Evolutionary conservation across 1,140 invertebrate genomes (phyloP).

Genomic region (Episyrphus balteatus): DNA sequence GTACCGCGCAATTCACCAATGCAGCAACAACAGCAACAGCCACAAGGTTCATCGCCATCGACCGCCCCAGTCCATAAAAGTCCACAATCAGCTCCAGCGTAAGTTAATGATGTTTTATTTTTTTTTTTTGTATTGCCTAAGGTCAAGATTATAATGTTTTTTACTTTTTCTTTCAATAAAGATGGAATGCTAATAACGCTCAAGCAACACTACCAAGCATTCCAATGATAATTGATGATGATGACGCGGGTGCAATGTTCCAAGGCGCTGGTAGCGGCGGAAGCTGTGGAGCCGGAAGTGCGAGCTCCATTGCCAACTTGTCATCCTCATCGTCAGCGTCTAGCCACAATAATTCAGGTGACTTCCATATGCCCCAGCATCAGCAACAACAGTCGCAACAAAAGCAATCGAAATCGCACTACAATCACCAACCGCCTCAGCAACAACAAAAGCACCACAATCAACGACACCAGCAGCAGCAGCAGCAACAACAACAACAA

Average conservation of each 20-base stretch:
- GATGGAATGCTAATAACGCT: slow-evolving; percentile 45
- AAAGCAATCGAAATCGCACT: slow-evolving; percentile 17
- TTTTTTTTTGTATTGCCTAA: neutral
- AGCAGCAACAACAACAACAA: slow-evolving; percentile 11
- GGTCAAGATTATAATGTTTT: neutral
- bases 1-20: slow-evolving; percentile 34
- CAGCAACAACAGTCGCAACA: slow-evolving; percentile 12
- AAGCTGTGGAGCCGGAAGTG: slow-evolving; percentile 1
- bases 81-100: slow-evolving; percentile 35
- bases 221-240: slow-evolving; percentile 63
- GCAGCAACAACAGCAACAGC: slow-evolving; percentile 10
- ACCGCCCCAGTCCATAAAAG: slow-evolving; percentile 23
- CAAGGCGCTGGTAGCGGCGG: neutral
- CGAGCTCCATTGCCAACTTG: slow-evolving; percentile 19
- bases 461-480: slow-evolving; percentile 7
- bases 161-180: slow-evolving; percentile 25
- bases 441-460: slow-evolving; percentile 10
- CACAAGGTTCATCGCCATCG: slow-evolving; percentile 28
- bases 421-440: slow-evolving; percentile 13
- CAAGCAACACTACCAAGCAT: slow-evolving; percentile 58
- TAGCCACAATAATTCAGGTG: slow-evolving; percentile 10
- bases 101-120: slow-evolving; percentile 8
- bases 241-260: slow-evolving; percentile 35
- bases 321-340: slow-evolving; percentile 18
- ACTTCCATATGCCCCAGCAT: slow-evolving; percentile 1